A percentile compares a stretch with the other conserved stretches of the same genome.
Evolutionary conservation across 2,113 vertebrate genomes (phyloP).

Genomic region (Grantiella picta): DNA sequence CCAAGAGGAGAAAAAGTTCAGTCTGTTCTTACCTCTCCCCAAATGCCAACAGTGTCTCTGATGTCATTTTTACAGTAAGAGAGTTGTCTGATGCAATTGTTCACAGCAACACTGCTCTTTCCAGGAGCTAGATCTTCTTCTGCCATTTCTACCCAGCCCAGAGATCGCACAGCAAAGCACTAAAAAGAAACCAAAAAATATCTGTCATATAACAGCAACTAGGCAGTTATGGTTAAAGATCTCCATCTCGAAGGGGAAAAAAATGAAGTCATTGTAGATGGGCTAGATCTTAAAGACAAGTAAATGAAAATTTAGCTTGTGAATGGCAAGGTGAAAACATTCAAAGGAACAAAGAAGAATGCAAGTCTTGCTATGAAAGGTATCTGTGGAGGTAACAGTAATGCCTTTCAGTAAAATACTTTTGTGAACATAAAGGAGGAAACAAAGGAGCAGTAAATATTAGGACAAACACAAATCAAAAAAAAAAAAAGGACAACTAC

Average conservation of each 20-base stretch:
- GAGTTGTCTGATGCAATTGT: conserved; percentile 95
- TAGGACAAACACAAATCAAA: not conserved
- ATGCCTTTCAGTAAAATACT: not conserved
- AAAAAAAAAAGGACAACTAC: not conserved
- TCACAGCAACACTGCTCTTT: conserved; percentile 89
- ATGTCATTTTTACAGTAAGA: conserved; percentile 99
- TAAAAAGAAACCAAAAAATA: conserved; percentile 21
- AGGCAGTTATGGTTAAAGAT: not conserved
- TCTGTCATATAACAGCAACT: not conserved
- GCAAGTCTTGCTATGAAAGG: not conserved
- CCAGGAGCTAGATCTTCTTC: conserved; percentile 90
- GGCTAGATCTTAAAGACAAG: not conserved
- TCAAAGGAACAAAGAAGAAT: not conserved
- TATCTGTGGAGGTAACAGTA: not conserved
- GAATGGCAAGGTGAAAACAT: not conserved
- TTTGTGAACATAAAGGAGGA: not conserved
- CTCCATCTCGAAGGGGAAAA: not conserved
- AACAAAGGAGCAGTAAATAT: not conserved
- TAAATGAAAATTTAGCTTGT: not conserved
- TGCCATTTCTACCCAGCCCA: conserved; percentile 97
- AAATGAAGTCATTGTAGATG: not conserved
- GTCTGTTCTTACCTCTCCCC: conserved; percentile 86
- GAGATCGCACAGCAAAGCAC: conserved; percentile 92
- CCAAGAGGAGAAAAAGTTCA: not conserved
- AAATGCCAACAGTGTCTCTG: conserved; percentile 91